These are phyloP conservation scores for Pogonocichla stellata DNA, from an alignment of 2,113 vertebrate species.

Conservation along the genomic window DNA sequence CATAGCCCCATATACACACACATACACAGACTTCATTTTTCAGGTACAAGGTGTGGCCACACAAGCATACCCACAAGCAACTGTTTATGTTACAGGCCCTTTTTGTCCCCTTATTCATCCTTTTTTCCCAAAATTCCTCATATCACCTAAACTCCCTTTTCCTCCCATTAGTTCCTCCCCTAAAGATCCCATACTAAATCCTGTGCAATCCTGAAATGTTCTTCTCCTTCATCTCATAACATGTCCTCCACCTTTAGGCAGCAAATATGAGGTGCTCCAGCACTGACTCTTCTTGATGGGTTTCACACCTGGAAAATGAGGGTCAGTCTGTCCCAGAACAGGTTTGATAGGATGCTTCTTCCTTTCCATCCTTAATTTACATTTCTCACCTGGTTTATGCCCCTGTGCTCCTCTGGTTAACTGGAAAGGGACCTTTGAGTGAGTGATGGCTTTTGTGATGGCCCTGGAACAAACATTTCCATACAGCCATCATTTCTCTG, in stretches of 20 bases:
- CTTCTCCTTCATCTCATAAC: background rate
- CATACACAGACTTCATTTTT: background rate
- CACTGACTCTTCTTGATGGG: background rate
- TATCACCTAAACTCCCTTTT: background rate
- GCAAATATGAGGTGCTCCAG: background rate
- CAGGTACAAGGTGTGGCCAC: rapidly evolving
- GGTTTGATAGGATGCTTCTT: background rate
- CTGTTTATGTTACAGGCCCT: background rate
- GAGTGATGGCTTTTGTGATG: background rate
- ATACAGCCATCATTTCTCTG: background rate
- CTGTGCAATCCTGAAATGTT: background rate
- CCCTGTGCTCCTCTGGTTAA: background rate
- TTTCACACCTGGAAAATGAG: background rate
- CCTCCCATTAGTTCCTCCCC: background rate
- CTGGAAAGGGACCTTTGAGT: background rate
- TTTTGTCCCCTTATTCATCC: background rate
- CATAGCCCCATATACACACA: background rate
- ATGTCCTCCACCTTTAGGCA: background rate
- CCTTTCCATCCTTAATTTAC: background rate
- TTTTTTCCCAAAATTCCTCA: background rate
- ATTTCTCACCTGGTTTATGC: background rate
- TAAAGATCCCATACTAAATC: background rate
- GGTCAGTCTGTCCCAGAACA: background rate
- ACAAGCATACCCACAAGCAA: background rate
- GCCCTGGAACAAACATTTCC: background rate